Evolutionary conservation across 2,113 vertebrate genomes (phyloP).

Genomic region (Eonycteris spelaea): DNA sequence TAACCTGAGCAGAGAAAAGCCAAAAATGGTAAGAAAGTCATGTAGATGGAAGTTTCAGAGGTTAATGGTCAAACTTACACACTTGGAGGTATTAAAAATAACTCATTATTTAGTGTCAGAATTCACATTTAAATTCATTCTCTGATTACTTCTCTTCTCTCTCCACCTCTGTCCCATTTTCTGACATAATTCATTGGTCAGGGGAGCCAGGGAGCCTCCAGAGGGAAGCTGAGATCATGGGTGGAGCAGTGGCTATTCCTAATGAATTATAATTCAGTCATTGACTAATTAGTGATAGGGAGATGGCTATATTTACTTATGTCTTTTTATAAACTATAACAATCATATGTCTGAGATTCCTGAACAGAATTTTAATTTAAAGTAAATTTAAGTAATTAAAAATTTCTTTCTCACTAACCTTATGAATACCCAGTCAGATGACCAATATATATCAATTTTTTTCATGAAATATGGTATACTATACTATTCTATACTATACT

Average conservation of each 20-base stretch:
- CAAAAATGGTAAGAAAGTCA: neutral
- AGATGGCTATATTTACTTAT: neutral
- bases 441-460: neutral
- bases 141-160: neutral
- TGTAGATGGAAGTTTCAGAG: neutral
- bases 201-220: neutral
- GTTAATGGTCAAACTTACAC: neutral
- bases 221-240: neutral
- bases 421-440: neutral
- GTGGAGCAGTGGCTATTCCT: neutral
- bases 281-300: neutral
- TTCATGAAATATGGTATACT: neutral
- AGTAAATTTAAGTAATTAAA: neutral
- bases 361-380: conserved; percentile 17
- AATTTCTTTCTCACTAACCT: neutral
- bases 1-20: neutral
- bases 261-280: neutral
- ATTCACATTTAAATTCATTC: neutral
- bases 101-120: neutral
- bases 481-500: neutral
- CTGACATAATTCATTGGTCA: neutral
- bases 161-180: neutral
- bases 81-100: neutral
- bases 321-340: neutral
- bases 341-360: neutral